phyloP scores from a whole-genome alignment of 2,113 vertebrate genomes.

The Stictonetta naevosa region DNA sequence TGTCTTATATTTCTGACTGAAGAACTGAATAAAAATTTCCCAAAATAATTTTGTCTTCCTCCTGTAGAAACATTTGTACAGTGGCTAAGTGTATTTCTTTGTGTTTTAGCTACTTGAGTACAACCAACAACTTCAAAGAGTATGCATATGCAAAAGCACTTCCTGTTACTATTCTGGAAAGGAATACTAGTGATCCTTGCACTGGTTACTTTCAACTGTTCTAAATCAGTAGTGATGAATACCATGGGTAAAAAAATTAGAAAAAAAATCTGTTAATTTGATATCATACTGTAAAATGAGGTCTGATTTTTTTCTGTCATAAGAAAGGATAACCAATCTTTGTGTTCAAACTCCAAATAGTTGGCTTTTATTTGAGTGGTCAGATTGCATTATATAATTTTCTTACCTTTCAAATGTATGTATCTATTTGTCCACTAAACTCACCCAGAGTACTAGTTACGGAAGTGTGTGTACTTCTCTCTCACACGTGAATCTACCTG shows the following conservation, averaged over 20 bases:
- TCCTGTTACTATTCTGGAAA: background rate
- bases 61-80: background rate
- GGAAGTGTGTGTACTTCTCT: background rate
- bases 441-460: background rate
- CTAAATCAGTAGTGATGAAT: background rate
- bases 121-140: background rate
- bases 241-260: background rate
- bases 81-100: background rate
- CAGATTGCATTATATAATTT: background rate
- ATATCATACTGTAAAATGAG: background rate
- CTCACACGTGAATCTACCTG: background rate
- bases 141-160: background rate
- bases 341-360: background rate
- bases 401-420: background rate
- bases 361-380: background rate
- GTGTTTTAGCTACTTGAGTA: background rate
- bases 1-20: background rate
- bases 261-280: no score
- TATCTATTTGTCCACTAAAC: background rate
- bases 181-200: background rate
- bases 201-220: background rate
- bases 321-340: background rate
- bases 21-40: background rate
- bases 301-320: background rate
- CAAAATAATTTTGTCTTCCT: background rate